Evolutionary conservation across 2,797 vertebrate species (phyloP).

Genomic region (Falco biarmicus): DNA sequence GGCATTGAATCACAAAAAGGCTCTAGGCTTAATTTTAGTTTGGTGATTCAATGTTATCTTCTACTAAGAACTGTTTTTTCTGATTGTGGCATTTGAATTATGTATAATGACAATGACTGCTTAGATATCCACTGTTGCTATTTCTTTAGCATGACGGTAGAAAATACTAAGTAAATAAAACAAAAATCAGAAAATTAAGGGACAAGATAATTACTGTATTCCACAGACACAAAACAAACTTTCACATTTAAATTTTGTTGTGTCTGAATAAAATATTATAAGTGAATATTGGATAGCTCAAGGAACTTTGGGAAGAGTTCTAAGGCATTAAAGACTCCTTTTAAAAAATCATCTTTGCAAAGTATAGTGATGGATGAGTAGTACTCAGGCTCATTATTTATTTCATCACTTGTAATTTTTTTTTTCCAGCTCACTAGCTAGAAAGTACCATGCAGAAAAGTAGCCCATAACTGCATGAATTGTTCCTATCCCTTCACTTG

Average conservation of each 20-base stretch:
- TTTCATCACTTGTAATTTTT: not conserved
- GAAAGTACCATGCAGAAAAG: not conserved
- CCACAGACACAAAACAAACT: not conserved
- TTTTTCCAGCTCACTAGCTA: not conserved
- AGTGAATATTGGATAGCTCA: not conserved
- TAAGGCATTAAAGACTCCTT: not conserved
- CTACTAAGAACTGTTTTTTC: not conserved
- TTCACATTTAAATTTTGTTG: not conserved
- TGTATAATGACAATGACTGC: not conserved
- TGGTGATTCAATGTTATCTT: not conserved
- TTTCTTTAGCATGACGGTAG: slow-evolving; percentile 2
- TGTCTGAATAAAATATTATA: not conserved
- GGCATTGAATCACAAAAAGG: slow-evolving; percentile 16
- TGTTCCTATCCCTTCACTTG: not conserved
- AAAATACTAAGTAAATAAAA: not conserved
- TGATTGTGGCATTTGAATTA: slow-evolving; percentile 9
- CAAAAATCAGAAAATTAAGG: slow-evolving; percentile 23
- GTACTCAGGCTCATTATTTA: not conserved
- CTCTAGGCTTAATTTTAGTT: not conserved
- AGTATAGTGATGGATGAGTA: not conserved
- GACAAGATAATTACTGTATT: not conserved
- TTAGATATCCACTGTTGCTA: not conserved
- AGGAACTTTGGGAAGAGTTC: not conserved
- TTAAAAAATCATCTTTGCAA: slow-evolving; percentile 22
- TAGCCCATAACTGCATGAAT: not conserved